Evolutionary conservation across 2,113 vertebrate species (phyloP).

Genomic region (Alouatta palliata): DNA sequence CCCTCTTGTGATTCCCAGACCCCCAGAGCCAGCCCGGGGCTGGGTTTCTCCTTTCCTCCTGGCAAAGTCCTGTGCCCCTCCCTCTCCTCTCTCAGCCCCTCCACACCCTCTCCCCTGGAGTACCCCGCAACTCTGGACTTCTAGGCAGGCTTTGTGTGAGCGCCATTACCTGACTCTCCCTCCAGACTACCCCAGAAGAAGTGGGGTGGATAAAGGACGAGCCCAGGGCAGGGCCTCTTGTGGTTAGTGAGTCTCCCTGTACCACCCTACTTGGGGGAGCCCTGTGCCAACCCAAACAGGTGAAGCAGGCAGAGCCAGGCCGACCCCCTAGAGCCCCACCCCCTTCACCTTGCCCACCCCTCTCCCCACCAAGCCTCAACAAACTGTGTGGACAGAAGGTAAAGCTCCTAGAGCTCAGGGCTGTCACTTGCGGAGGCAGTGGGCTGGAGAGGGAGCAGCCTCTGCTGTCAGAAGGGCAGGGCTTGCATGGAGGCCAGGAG

Average conservation of each 20-base stretch:
- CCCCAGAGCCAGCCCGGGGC: not conserved
- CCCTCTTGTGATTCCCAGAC: not conserved
- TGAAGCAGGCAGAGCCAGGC: not conserved
- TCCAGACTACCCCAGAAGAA: not conserved
- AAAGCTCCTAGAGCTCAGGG: not conserved
- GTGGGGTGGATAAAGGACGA: not conserved
- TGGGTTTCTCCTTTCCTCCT: not conserved
- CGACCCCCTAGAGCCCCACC: not conserved
- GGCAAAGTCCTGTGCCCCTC: not conserved
- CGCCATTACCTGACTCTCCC: not conserved
- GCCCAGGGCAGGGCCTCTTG: not conserved
- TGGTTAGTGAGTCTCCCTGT: not conserved
- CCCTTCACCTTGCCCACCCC: not conserved
- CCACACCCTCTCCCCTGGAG: not conserved
- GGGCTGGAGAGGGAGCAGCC: not conserved
- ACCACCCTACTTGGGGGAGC: not conserved
- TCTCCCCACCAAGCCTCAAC: not conserved
- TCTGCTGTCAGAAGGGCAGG: not conserved
- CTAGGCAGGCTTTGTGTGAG: not conserved
- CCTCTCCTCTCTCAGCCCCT: not conserved
- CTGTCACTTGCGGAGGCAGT: not conserved
- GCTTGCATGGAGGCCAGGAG: not conserved
- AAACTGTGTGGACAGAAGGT: not conserved
- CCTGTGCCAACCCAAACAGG: slow-evolving; percentile 47
- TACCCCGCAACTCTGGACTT: not conserved